Percentiles rank a stretch among this genome's conserved stretches.
phyloP scores from a whole-genome alignment of 2,888 invertebrate genomes.

The Agrenia bidenticulata region DNA sequence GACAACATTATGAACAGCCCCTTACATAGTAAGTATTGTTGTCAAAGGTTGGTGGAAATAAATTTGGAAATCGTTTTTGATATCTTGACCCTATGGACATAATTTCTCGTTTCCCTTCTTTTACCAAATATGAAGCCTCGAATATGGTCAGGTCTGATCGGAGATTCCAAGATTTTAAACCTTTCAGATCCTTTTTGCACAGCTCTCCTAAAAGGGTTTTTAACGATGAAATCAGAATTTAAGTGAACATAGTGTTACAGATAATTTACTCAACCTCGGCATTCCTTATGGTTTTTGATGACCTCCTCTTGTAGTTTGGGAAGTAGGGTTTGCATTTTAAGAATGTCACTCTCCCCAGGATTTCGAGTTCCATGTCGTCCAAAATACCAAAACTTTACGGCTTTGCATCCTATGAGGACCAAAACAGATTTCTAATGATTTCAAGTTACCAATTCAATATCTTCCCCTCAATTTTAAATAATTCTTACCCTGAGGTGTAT shows the following conservation, averaged over 20 bases:
- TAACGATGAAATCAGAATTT: too few species aligned
- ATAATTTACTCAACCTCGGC: too few species aligned
- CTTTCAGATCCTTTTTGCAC: constrained; percentile 10
- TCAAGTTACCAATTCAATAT: too few species aligned
- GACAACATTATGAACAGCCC: too few species aligned
- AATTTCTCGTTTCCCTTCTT: constrained; percentile 38
- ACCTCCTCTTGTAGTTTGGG: constrained; percentile 19
- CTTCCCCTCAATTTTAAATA: too few species aligned
- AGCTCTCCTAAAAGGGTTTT: too few species aligned
- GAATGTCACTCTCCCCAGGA: constrained; percentile 39
- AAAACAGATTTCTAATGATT: too few species aligned
- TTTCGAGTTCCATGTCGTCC: constrained; percentile 48
- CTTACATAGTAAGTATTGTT: constrained; percentile 28
- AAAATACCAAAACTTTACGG: constrained; percentile 42
- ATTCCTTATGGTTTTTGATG: background rate
- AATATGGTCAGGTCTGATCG: constrained; percentile 22
- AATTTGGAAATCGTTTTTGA: constrained; percentile 27
- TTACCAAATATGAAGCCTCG: constrained; percentile 25
- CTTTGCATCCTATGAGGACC: constrained; percentile 28
- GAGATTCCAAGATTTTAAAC: constrained; percentile 27
- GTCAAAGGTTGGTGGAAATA: constrained; percentile 30
- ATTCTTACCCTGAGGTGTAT: too few species aligned
- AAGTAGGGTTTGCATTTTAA: constrained; percentile 28
- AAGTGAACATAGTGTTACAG: too few species aligned
- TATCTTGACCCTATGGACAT: constrained; percentile 28